Evolutionary conservation across 2,113 vertebrate genomes (phyloP).

Genomic region (Neofelis nebulosa): DNA sequence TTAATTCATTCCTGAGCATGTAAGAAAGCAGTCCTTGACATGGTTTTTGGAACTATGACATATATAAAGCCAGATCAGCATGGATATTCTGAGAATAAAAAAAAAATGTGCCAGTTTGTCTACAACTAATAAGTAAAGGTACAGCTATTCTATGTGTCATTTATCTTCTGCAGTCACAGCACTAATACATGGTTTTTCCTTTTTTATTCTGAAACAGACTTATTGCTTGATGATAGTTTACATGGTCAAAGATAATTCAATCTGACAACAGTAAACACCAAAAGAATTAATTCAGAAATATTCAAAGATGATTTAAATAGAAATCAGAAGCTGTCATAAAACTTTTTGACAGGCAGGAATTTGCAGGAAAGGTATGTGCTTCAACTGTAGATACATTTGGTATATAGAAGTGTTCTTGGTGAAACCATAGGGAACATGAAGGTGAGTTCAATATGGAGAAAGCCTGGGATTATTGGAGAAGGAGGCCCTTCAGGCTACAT

Average conservation of each 20-base stretch:
- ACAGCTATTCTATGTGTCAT: too few relatives aligned
- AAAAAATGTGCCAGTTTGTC: not conserved
- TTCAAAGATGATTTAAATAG: not conserved
- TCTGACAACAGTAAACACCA: not conserved
- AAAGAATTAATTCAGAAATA: not conserved
- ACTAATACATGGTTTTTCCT: not conserved
- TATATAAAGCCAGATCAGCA: not conserved
- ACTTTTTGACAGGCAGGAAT: not conserved
- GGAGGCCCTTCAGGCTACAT: not conserved
- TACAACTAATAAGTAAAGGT: not conserved
- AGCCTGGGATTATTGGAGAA: not conserved
- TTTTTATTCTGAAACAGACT: not conserved
- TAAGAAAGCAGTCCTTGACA: not conserved
- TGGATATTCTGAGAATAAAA: not conserved
- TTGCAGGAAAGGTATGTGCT: not conserved
- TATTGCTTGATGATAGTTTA: not conserved
- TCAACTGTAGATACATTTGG: not conserved
- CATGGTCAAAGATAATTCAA: not conserved
- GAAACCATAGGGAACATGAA: fast-evolving
- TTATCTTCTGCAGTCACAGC: not conserved
- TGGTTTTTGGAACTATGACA: not conserved
- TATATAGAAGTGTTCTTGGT: not conserved
- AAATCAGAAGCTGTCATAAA: not conserved
- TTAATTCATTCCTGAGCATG: not conserved
- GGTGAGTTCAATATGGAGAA: not conserved